Evolutionary conservation across 2,113 vertebrate genomes (phyloP).

Genomic region (Apistogramma diplotaenia): DNA sequence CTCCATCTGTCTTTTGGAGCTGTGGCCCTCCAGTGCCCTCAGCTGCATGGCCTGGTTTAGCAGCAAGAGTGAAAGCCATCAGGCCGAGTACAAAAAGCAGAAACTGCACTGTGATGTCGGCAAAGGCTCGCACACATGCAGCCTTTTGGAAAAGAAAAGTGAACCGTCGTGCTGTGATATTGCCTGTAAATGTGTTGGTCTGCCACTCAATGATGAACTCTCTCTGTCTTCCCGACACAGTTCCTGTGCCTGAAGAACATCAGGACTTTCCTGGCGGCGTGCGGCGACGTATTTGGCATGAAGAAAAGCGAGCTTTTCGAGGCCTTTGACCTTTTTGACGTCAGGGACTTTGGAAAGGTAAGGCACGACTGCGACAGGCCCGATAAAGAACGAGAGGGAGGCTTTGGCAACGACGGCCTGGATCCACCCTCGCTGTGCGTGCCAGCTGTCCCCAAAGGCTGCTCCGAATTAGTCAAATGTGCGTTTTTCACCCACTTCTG

Average conservation of each 20-base stretch:
- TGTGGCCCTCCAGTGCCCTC: conserved; percentile 1
- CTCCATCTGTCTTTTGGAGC: conserved; percentile 29
- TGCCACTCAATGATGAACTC: background rate
- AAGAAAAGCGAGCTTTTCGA: conserved; percentile 98
- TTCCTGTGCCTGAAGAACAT: conserved; percentile 99
- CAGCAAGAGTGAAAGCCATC: background rate
- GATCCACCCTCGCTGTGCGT: background rate
- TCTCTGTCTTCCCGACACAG: conserved; percentile 67
- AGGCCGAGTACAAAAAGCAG: background rate
- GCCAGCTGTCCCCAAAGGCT: conserved; percentile 9
- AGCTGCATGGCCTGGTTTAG: conserved; percentile 1
- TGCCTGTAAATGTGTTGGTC: background rate
- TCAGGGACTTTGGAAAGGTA: conserved; percentile 98
- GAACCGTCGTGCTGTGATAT: background rate
- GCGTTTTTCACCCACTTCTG: background rate
- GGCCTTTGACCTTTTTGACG: conserved; percentile 96
- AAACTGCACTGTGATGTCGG: background rate
- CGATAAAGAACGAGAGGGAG: background rate
- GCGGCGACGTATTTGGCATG: conserved; percentile 90
- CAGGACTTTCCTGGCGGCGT: conserved; percentile 90
- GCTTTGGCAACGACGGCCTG: background rate
- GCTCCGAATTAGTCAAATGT: background rate
- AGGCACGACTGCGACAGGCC: background rate
- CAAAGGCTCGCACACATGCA: background rate
- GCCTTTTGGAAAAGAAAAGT: background rate